Evolutionary conservation across 2,888 invertebrate genomes (phyloP).

Genomic region (Idaea dimidiata): DNA sequence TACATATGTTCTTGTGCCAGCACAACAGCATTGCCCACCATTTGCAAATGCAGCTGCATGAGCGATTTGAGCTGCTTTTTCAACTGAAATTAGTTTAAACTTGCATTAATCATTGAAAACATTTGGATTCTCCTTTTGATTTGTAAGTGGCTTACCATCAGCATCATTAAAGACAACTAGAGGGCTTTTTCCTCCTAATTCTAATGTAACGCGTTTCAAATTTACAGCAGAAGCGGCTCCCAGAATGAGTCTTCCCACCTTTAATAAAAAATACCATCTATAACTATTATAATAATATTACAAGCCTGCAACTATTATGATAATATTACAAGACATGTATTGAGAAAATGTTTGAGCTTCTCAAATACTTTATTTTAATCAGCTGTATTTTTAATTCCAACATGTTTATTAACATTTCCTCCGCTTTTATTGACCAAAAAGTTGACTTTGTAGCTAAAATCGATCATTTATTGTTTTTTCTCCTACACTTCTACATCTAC

Average conservation of each 20-base stretch:
- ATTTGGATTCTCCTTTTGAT: background rate
- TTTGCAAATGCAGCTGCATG: constrained; percentile 70
- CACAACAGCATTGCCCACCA: constrained; percentile 76
- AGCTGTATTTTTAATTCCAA: background rate
- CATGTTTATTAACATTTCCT: background rate
- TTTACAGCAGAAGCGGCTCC: constrained; percentile 88
- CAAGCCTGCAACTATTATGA: no score
- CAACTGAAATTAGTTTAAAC: constrained; percentile 45
- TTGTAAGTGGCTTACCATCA: constrained; percentile 78
- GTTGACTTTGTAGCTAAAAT: background rate
- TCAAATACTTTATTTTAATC: no score
- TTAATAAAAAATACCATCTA: constrained; percentile 13
- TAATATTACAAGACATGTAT: no score
- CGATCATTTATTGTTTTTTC: background rate
- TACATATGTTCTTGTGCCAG: constrained; percentile 95
- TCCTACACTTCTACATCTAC: no score
- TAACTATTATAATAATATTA: no score
- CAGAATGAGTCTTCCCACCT: constrained; percentile 81
- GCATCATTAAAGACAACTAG: constrained; percentile 91
- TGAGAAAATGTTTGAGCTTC: no score
- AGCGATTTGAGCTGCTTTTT: constrained; percentile 67
- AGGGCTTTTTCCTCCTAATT: constrained; percentile 95
- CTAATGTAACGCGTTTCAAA: constrained; percentile 90
- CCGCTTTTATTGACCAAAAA: background rate
- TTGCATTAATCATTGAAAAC: background rate